These are phyloP conservation scores for Apotomis turbidana DNA, from an alignment of 2,888 invertebrate genomes.

Conservation along the genomic window DNA sequence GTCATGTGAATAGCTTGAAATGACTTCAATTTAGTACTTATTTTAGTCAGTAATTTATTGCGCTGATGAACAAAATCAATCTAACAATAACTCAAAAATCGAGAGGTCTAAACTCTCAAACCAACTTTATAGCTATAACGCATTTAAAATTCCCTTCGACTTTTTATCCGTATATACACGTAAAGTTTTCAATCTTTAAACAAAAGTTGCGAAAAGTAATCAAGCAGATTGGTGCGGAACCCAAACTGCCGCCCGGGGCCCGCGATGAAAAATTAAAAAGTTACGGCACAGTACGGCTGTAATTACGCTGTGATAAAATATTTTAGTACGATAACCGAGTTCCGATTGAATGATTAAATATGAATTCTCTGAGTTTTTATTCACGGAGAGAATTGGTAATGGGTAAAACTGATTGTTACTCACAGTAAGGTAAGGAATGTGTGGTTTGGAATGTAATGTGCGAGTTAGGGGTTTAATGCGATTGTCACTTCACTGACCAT, in stretches of 20 bases:
- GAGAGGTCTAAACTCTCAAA: constrained; percentile 1
- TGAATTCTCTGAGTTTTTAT: constrained; percentile 3
- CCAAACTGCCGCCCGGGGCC: constrained; percentile 29
- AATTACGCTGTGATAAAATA: constrained; percentile 35
- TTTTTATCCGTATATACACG: constrained; percentile 14
- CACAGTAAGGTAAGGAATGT: too few relatives aligned
- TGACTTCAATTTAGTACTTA: too few relatives aligned
- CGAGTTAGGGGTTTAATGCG: too few relatives aligned
- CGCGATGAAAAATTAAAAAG: constrained; percentile 41
- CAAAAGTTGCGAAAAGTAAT: constrained; percentile 40
- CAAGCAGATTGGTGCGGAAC: constrained; percentile 39
- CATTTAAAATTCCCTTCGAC: constrained; percentile 6
- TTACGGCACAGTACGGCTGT: constrained; percentile 33
- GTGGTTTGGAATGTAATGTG: too few relatives aligned
- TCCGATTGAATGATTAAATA: constrained; percentile 38
- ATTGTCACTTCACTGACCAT: too few relatives aligned
- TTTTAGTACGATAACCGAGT: constrained; percentile 24
- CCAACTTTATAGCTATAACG: background rate
- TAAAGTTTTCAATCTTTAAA: constrained; percentile 41
- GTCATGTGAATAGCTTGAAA: too few relatives aligned
- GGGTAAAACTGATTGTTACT: background rate
- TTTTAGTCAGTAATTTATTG: too few relatives aligned
- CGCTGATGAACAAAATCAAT: background rate
- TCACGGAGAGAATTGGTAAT: background rate
- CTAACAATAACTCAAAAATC: constrained; percentile 4